Conservation (phyloP, 1,140 invertebrate genomes). For the Hyles euphorbiae region DNA sequence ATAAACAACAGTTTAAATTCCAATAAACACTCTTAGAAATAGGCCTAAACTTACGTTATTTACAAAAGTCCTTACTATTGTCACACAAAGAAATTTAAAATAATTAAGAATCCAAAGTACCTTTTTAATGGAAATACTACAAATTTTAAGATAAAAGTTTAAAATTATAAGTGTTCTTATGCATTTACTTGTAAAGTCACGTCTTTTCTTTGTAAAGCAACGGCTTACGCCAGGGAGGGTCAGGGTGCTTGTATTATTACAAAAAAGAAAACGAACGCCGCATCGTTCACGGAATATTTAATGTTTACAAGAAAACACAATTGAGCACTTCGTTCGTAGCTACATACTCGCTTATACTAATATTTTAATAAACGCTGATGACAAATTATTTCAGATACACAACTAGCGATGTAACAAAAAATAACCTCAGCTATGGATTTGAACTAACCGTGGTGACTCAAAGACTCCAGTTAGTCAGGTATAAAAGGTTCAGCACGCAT, state of each 20-base stretch:
- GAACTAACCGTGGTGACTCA: slow-evolving; percentile 69
- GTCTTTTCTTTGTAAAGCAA: slow-evolving; percentile 42
- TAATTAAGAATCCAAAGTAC: neutral
- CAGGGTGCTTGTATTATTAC: slow-evolving; percentile 13
- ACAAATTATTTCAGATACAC: slow-evolving; percentile 55
- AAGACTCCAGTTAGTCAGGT: slow-evolving; percentile 58
- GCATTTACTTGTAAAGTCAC: slow-evolving; percentile 1
- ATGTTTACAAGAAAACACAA: neutral
- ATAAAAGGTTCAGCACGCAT: slow-evolving; percentile 71
- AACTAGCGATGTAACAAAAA: slow-evolving; percentile 69
- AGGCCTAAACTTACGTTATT: too few species aligned
- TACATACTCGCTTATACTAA: neutral
- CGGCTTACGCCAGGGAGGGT: slow-evolving; percentile 56
- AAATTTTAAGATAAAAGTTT: slow-evolving; percentile 3
- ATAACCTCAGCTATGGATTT: slow-evolving; percentile 69
- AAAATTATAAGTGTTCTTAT: neutral
- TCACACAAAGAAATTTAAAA: too few species aligned
- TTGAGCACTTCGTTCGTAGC: neutral
- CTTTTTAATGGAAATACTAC: neutral
- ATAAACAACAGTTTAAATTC: too few species aligned
- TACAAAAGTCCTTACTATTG: too few species aligned
- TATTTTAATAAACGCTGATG: slow-evolving; percentile 41
- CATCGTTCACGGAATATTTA: neutral
- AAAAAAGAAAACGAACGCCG: slow-evolving; percentile 2
- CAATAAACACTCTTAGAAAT: too few species aligned